These are phyloP conservation scores for Herpailurus yagouaroundi DNA, from an alignment of 2,113 vertebrate species.

Conservation along the genomic window DNA sequence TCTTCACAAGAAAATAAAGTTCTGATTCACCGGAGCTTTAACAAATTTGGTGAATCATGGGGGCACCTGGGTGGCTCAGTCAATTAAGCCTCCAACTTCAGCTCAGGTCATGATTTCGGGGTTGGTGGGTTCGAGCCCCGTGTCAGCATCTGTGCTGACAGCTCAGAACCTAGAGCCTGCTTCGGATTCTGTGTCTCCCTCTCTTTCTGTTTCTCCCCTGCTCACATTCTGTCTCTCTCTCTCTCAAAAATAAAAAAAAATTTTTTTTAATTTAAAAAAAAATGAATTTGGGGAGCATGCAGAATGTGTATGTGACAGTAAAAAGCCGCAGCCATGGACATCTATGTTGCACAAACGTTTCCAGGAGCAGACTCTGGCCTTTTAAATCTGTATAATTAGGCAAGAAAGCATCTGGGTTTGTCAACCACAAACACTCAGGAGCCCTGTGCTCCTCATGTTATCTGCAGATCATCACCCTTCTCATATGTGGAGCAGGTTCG, in stretches of 20 bases:
- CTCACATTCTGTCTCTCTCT: too few relatives aligned
- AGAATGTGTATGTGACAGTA: fast-evolving
- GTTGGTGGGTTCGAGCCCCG: too few relatives aligned
- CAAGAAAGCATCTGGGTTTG: not conserved
- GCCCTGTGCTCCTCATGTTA: not conserved
- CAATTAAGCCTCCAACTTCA: too few relatives aligned
- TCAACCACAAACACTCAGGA: not conserved
- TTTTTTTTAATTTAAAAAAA: too few relatives aligned
- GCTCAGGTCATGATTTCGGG: too few relatives aligned
- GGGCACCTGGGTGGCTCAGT: too few relatives aligned
- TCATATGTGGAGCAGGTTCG: not conserved
- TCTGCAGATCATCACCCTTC: not conserved
- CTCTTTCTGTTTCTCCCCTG: too few relatives aligned
- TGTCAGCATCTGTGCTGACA: too few relatives aligned
- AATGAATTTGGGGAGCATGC: too few relatives aligned
- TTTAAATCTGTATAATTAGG: not conserved
- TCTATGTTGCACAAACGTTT: not conserved
- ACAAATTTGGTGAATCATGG: not conserved
- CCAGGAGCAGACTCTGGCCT: not conserved
- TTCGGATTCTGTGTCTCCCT: too few relatives aligned
- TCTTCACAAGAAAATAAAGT: not conserved
- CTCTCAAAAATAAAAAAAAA: too few relatives aligned
- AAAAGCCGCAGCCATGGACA: not conserved
- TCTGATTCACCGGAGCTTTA: not conserved
- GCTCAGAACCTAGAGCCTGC: too few relatives aligned